A percentile compares a stretch with the other conserved stretches of the same genome.
phyloP scores from a whole-genome alignment of 2,888 invertebrate genomes.

The Lochmaea capreae region DNA sequence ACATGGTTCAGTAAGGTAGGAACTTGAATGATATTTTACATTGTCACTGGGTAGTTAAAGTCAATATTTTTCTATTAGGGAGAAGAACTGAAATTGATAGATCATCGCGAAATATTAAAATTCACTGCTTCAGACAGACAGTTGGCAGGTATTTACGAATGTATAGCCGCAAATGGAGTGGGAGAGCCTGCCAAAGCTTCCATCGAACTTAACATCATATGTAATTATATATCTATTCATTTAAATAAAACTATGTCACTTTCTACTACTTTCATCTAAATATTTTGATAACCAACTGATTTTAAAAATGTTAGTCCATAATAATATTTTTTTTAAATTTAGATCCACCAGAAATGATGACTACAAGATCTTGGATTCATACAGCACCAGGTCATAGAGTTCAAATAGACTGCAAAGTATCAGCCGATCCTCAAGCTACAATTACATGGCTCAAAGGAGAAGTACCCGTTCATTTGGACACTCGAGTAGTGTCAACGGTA shows the following conservation, averaged over 20 bases:
- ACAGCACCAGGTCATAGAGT: conserved; percentile 78
- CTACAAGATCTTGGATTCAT: conserved; percentile 77
- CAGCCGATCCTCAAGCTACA: conserved; percentile 75
- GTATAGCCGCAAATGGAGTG: conserved; percentile 79
- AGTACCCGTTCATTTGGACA: conserved; percentile 67
- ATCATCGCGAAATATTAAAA: conserved; percentile 71
- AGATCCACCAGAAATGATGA: conserved; percentile 82
- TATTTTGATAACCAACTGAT: no score
- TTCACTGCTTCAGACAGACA: conserved; percentile 76
- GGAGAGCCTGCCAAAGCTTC: conserved; percentile 77
- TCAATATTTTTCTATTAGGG: conserved; percentile 64
- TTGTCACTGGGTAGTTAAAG: not conserved
- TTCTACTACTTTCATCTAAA: no score
- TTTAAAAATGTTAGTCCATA: no score
- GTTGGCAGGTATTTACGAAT: conserved; percentile 80
- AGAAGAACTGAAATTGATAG: conserved; percentile 71
- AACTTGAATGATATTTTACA: not conserved
- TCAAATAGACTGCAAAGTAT: conserved; percentile 76
- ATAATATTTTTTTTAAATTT: conserved; percentile 29
- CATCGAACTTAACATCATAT: conserved; percentile 77
- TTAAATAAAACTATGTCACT: not conserved
- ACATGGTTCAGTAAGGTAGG: conserved; percentile 75
- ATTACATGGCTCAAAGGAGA: conserved; percentile 78
- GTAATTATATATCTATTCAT: conserved; percentile 66
- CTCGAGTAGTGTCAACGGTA: conserved; percentile 64